Percentiles rank a stretch among this genome's conserved stretches.
These are phyloP conservation scores for Osmoderma eremita DNA, from an alignment of 2,888 invertebrate species.

Conservation along the genomic window DNA sequence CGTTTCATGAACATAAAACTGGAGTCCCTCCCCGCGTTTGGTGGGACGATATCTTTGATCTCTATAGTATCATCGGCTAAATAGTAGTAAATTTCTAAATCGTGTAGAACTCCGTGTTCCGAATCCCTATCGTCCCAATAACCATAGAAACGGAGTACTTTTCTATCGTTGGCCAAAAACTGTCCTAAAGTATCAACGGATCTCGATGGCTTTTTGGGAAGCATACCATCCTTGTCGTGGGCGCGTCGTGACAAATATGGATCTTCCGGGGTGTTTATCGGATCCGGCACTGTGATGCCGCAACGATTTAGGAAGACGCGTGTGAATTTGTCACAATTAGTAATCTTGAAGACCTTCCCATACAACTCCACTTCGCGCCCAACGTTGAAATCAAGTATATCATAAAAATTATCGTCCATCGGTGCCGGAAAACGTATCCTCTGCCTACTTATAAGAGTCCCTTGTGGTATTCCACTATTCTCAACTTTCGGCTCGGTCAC, in stretches of 20 bases:
- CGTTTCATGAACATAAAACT: slow-evolving; percentile 79
- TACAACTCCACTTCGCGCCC: slow-evolving; percentile 83
- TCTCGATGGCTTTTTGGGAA: slow-evolving; percentile 67
- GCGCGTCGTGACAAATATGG: slow-evolving; percentile 66
- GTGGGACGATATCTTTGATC: slow-evolving; percentile 77
- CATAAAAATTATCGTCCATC: slow-evolving; percentile 80
- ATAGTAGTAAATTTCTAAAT: slow-evolving; percentile 84
- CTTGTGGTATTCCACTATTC: slow-evolving; percentile 89
- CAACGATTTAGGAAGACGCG: slow-evolving; percentile 83
- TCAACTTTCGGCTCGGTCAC: slow-evolving; percentile 82
- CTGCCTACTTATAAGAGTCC: slow-evolving; percentile 84
- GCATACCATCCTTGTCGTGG: slow-evolving; percentile 56
- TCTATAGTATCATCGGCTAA: slow-evolving; percentile 90
- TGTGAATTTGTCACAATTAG: slow-evolving; percentile 88
- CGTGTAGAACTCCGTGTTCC: slow-evolving; percentile 80
- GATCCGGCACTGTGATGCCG: slow-evolving; percentile 85
- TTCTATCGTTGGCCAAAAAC: slow-evolving; percentile 84
- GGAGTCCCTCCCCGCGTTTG: slow-evolving; percentile 77
- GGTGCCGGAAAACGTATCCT: slow-evolving; percentile 80
- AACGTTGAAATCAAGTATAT: slow-evolving; percentile 87
- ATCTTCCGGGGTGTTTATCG: slow-evolving; percentile 68
- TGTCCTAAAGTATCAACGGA: slow-evolving; percentile 76
- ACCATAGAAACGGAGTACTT: slow-evolving; percentile 80
- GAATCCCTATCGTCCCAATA: slow-evolving; percentile 90
- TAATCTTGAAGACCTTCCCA: slow-evolving; percentile 83